Evolutionary conservation across 2,888 invertebrate species (phyloP), one percentile per base, ranked within the genome.

Genomic region (Synergus japonicus): DNA sequence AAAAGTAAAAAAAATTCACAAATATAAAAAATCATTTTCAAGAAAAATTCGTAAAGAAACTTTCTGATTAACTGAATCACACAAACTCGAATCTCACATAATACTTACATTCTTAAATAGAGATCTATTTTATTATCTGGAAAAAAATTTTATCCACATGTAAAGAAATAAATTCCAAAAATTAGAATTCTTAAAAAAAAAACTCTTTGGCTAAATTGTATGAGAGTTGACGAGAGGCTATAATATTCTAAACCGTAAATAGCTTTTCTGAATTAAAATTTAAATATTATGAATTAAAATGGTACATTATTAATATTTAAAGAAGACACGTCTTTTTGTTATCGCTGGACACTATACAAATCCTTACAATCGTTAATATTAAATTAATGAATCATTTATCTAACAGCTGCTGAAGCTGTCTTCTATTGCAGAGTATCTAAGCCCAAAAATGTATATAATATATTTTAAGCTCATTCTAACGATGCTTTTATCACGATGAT

Each of bases 371-470:
- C 54, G 54, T 73, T n/a, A 73, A 54, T 73, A 73, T 49, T 69
- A 49, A 69, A 69, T 69, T 46, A n/a, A 13, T 69, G 58, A 49
- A 69, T 69, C 8, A 49, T 29, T 29, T 69, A 54, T 37, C 29
- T 49, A 29, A 69, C 49, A 69, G 46, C n/a, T 22, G 44, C 7
- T 54, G 15, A 73, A 73, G 37, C n/a, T 73, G 37, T 37, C 15
- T 73, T 49, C 29, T 73, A 49, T 22, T 29, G 37, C 37, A 73
- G 37, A 69, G 37, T 73, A 22, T 73, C 54, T 73, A 54, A 37
- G 73, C 37, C n/a, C 73, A 54, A 29, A 29, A 73, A 8, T 69
- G 22, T 15, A 69, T 49, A 69, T 7, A 69, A 69, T 69, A 69
- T 29, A 22, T 43, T 67, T 67, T 44, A 67, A 69, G 69, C 69